These are phyloP conservation scores for Acanthurus leucopareius DNA, from an alignment of 2,797 vertebrate genomes.

Conservation along the genomic window DNA sequence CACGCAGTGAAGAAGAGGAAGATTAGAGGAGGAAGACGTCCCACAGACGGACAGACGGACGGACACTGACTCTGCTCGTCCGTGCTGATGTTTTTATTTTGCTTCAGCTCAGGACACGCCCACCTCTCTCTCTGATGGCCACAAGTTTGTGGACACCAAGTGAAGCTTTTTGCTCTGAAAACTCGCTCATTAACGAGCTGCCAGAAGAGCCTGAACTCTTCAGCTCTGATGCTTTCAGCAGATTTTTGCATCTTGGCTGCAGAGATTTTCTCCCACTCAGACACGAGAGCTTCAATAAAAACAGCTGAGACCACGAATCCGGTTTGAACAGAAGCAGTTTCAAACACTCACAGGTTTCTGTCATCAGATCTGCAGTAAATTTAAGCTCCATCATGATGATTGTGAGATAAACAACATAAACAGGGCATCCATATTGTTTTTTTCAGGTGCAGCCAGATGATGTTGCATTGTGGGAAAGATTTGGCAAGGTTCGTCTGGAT, in stretches of 20 bases:
- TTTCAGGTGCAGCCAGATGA: no score
- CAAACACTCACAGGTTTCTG: no score
- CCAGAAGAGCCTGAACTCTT: background rate
- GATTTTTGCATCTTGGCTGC: no score
- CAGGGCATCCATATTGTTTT: no score
- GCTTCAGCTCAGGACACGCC: background rate
- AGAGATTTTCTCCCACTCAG: background rate
- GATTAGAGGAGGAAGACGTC: constrained; percentile 3
- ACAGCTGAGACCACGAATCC: background rate
- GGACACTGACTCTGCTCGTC: constrained; percentile 18
- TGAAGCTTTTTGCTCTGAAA: background rate
- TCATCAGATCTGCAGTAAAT: no score
- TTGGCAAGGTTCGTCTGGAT: no score
- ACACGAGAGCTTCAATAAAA: background rate
- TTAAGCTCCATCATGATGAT: no score
- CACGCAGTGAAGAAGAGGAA: constrained; percentile 41
- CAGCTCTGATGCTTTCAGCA: no score
- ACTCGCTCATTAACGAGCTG: no score
- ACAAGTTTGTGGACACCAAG: constrained; percentile 7
- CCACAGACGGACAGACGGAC: background rate
- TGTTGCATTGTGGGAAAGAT: no score
- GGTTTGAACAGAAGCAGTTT: no score
- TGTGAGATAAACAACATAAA: no score
- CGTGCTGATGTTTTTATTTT: background rate
- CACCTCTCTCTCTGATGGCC: background rate